Evolutionary conservation across 53 echinoderm and acorn worm genomes (phyloP).

Genomic region (Zoroaster sp.): DNA sequence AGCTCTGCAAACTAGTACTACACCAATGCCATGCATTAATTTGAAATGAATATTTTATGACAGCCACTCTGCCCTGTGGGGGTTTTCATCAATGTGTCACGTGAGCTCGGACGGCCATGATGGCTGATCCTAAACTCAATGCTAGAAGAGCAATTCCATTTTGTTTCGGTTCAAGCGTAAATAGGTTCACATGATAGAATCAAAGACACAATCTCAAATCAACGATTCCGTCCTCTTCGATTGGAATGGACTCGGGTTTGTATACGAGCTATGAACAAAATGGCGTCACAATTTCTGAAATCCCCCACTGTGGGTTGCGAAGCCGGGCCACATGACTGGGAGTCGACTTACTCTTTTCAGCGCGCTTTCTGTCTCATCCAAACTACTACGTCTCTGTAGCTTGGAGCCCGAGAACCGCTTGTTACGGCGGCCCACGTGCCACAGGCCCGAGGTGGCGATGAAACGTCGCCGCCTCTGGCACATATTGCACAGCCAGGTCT

Average conservation of each 20-base stretch:
- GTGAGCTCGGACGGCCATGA: conserved; percentile 5
- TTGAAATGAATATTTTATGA: conserved; percentile 7
- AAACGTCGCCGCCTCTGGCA: conserved; percentile 89
- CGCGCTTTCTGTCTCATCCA: conserved; percentile 88
- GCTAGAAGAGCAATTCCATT: background rate
- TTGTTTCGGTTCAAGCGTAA: too few relatives aligned
- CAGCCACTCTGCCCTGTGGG: conserved; percentile 36
- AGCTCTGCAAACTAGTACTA: conserved; percentile 18
- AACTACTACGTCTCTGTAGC: conserved; percentile 81
- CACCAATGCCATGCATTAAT: conserved; percentile 43
- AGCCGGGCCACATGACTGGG: background rate
- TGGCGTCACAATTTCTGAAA: background rate
- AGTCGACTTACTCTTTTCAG: conserved; percentile 73
- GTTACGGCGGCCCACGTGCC: conserved; percentile 81
- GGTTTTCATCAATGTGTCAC: conserved; percentile 29
- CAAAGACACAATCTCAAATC: background rate
- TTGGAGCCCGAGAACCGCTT: conserved; percentile 44
- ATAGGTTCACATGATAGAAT: too few relatives aligned
- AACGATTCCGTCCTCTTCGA: background rate
- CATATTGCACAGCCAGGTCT: conserved; percentile 91
- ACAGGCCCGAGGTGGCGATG: conserved; percentile 85
- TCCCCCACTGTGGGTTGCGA: conserved; percentile 33
- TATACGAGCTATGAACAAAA: too few relatives aligned
- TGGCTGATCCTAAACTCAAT: background rate
- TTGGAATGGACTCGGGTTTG: background rate